Conservation (phyloP, 2,797 vertebrate genomes). For the Oryzias dopingdopingensis region DNA sequence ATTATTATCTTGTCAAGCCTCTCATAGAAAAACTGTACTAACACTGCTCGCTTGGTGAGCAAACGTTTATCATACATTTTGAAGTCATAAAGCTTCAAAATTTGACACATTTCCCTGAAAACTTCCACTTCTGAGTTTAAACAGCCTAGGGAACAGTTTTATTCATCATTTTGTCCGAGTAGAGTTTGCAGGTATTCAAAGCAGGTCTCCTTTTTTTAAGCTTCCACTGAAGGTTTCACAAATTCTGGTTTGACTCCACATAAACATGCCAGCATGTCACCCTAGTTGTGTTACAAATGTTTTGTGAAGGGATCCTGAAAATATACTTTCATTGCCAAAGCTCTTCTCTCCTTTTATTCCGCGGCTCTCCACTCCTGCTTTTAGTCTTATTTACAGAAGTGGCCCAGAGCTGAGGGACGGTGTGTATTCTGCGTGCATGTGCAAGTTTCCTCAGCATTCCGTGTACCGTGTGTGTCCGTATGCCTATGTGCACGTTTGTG, state of each 20-base stretch:
- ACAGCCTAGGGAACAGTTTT: constrained; percentile 21
- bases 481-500: constrained; percentile 59
- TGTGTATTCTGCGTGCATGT: constrained; percentile 21
- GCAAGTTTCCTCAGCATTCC: constrained; percentile 14
- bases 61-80: constrained; percentile 38
- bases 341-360: constrained; percentile 20
- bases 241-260: constrained; percentile 32
- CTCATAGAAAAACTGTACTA: too few species aligned
- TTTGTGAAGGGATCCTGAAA: constrained; percentile 21
- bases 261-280: constrained; percentile 28
- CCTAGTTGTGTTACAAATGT: constrained; percentile 42
- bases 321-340: constrained; percentile 30
- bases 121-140: constrained; percentile 17
- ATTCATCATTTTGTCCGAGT: constrained; percentile 16
- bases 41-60: neutral
- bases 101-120: constrained; percentile 28
- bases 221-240: constrained; percentile 10
- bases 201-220: constrained; percentile 10
- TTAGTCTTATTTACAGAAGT: constrained; percentile 62
- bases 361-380: constrained; percentile 33
- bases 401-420: constrained; percentile 36
- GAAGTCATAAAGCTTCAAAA: constrained; percentile 22
- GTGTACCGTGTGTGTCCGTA: constrained; percentile 10
- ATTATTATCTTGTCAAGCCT: too few species aligned
- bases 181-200: constrained; percentile 34